These are phyloP conservation scores for Rhysida immarginata DNA, from an alignment of 1,140 invertebrate genomes.

Conservation along the genomic window DNA sequence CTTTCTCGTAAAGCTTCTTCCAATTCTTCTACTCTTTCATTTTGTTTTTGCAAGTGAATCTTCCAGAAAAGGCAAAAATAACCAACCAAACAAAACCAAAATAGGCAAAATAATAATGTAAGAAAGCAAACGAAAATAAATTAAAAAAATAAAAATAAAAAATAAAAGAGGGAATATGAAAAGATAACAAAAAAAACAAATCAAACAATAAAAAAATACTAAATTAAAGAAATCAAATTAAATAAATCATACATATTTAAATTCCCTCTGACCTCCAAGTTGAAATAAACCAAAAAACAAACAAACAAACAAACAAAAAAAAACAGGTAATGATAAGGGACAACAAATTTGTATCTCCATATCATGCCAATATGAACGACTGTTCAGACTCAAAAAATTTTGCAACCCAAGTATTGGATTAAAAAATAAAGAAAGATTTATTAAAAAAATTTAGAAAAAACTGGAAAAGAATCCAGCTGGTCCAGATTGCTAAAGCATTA, in stretches of 20 bases:
- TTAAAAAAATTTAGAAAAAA: slow-evolving; percentile 24
- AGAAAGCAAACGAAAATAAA: neutral
- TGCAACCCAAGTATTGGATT: slow-evolving; percentile 2
- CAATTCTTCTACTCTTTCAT: slow-evolving; percentile 53
- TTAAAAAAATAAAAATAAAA: too few species aligned
- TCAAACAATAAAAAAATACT: too few species aligned
- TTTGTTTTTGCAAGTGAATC: slow-evolving; percentile 19
- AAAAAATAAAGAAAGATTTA: neutral
- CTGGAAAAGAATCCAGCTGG: slow-evolving; percentile 31
- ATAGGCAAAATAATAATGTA: neutral
- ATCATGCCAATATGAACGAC: too few species aligned
- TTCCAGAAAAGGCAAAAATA: neutral
- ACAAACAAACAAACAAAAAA: too few species aligned
- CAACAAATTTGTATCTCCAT: too few species aligned
- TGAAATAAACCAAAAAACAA: too few species aligned
- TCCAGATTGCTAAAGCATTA: slow-evolving; percentile 21
- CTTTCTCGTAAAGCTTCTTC: slow-evolving; percentile 53
- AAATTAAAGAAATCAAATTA: too few species aligned
- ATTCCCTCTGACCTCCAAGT: too few species aligned
- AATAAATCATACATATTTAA: too few species aligned
- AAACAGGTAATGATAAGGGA: too few species aligned
- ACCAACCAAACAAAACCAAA: neutral
- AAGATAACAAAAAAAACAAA: too few species aligned
- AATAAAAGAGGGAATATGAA: too few species aligned
- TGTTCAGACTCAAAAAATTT: neutral